A percentile compares a stretch with the other conserved stretches of the same genome.
Conservation (phyloP, 1,140 invertebrate genomes). For the Drosophila paulistorum region DNA sequence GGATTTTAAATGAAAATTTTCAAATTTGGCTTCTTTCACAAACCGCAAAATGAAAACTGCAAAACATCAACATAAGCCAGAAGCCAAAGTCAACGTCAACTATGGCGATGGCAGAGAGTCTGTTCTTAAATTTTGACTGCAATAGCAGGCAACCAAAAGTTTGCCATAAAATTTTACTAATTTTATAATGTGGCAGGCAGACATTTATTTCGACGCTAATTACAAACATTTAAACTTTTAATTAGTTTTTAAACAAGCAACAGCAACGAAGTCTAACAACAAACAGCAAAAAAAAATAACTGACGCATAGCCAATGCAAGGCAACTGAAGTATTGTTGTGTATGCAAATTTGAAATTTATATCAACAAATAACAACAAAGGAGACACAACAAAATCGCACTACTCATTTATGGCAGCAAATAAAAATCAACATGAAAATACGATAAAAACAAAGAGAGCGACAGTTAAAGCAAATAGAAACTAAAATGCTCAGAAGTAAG, state of each 20-base stretch:
- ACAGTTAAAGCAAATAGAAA: constrained; percentile 35
- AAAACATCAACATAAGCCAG: constrained; percentile 7
- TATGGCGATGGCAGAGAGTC: constrained; percentile 43
- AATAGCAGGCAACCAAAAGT: constrained; percentile 43
- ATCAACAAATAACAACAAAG: constrained; percentile 27
- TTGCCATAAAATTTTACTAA: constrained; percentile 70
- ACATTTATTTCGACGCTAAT: constrained; percentile 80
- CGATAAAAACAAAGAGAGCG: constrained; percentile 64
- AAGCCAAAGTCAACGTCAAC: constrained; percentile 22
- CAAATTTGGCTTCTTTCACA: neutral
- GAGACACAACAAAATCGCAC: constrained; percentile 22
- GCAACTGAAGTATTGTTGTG: neutral
- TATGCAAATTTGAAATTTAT: constrained; percentile 63
- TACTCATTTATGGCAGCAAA: constrained; percentile 47
- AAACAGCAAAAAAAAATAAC: constrained; percentile 20
- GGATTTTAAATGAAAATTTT: neutral
- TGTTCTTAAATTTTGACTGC: constrained; percentile 50
- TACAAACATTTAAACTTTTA: constrained; percentile 81
- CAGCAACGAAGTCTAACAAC: constrained; percentile 37
- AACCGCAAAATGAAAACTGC: constrained; percentile 2
- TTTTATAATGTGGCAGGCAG: constrained; percentile 78
- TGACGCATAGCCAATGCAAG: constrained; percentile 36
- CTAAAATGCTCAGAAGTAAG: constrained; percentile 59
- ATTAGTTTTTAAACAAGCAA: constrained; percentile 72
- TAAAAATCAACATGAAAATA: constrained; percentile 66